Base-by-base conservation (phyloP, 2,113 vertebrate genomes). In the Loxodonta africana region DNA sequence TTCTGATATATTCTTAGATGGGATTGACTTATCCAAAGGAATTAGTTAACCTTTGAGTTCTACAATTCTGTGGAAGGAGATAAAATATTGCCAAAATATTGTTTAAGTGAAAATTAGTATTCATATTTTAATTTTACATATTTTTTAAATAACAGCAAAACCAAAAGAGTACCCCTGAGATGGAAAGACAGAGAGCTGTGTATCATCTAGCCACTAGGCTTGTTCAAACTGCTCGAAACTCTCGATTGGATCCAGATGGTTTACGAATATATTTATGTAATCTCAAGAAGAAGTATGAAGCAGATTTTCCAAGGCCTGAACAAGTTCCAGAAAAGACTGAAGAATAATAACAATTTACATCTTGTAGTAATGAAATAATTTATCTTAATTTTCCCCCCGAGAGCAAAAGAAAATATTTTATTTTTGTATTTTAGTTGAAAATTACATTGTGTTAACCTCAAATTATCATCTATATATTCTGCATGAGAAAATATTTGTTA, bases 201-300 rank as follows among this genome's bases (percentile, higher is more conserved):
- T 99, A 99, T 98, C 99, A 98, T 88, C 98, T 99, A 94, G 99
- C 99, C 87, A 99, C 98, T 63, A 99, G 99, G 88, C 98, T 99
- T 94, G 93, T 99, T 96, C 99, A 99, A 97, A 98, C 99, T 11
- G 99, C 99, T 95, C 99, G 99, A 91, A 99, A 99, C 98, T 99
- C 99, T 78, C 98, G 97, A 37, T n/a, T 99, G 98, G 99, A 99
- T 97, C 97, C 99, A 0, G 99, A 99, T 57, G 99, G 99, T 95
- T 98, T 99, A 82, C 99, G 99, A 17, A 98, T 99, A 37, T 99
- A 99, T 97, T 98, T 99, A 97, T 99, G 98, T 97, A 99, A 99
- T 25, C 98, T 99, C 95, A 99, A 98, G 98, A 99, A 98, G 96
- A 99, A 99, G 57, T 99, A 99, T 60, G 98, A 99, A 98, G 98